Evolutionary conservation across 2,113 vertebrate genomes (phyloP).

Genomic region (Pituophis catenifer): DNA sequence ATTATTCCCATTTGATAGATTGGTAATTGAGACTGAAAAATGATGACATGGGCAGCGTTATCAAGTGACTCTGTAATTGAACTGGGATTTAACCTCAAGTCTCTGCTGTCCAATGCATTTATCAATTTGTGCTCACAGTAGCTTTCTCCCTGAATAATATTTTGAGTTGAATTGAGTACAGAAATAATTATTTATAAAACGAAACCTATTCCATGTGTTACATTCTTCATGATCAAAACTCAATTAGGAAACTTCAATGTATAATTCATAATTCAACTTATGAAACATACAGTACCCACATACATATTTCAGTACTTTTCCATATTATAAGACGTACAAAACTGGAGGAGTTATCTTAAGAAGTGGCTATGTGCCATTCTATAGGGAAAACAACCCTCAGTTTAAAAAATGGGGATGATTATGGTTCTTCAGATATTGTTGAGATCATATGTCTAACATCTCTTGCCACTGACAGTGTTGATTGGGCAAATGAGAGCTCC

Average conservation of each 20-base stretch:
- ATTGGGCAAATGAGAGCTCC: not conserved
- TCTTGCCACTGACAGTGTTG: not conserved
- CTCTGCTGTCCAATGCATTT: slow-evolving; percentile 1
- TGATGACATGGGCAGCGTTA: not conserved
- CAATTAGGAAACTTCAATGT: not conserved
- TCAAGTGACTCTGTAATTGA: slow-evolving; percentile 4
- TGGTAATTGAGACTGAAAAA: slow-evolving; percentile 15
- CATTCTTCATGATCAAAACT: not conserved
- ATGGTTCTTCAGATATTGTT: not conserved
- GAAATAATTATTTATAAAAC: not conserved
- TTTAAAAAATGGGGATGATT: not conserved
- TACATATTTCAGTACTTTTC: not conserved
- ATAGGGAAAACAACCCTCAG: not conserved
- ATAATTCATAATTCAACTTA: not conserved
- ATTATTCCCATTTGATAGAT: slow-evolving; percentile 9
- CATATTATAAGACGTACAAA: not conserved
- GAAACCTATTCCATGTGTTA: not conserved
- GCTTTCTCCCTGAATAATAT: not conserved
- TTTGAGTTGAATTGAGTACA: not conserved
- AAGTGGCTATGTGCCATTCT: not conserved
- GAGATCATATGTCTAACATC: not conserved
- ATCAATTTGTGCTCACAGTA: not conserved
- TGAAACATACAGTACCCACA: not conserved
- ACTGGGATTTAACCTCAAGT: not conserved
- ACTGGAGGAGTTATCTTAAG: not conserved